These are phyloP conservation scores for Sinosuthora webbiana DNA, from an alignment of 2,113 vertebrate genomes.

Conservation along the genomic window DNA sequence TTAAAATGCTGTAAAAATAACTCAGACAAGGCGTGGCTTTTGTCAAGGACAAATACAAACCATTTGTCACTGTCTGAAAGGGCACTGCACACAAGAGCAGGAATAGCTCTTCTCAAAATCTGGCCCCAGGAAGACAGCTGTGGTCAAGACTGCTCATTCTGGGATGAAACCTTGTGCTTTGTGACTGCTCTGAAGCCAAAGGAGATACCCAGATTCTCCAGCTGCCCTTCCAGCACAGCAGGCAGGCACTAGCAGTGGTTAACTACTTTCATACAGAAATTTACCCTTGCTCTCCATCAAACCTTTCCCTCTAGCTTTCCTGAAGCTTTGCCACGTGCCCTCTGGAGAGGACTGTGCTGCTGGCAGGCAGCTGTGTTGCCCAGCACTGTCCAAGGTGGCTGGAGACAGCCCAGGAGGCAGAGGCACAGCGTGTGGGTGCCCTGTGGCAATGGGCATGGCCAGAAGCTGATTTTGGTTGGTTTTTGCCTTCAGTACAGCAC, in stretches of 20 bases:
- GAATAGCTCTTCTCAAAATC: neutral
- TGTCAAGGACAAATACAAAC: neutral
- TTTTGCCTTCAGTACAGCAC: neutral
- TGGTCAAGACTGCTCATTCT: neutral
- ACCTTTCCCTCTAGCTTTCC: neutral
- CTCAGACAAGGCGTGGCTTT: neutral
- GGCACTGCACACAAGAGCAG: neutral
- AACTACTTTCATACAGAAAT: neutral
- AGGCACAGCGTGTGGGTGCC: rapidly evolving
- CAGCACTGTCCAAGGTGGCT: neutral
- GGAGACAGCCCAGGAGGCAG: neutral
- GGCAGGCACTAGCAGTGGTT: neutral
- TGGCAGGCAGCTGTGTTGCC: neutral
- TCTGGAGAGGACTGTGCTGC: neutral
- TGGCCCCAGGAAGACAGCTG: neutral
- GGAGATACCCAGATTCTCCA: neutral
- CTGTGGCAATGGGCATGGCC: neutral
- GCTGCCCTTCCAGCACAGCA: neutral
- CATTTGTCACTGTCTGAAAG: neutral
- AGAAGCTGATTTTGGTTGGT: neutral
- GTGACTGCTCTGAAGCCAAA: neutral
- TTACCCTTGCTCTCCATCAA: neutral
- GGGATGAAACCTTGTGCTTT: neutral
- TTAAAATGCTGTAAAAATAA: neutral
- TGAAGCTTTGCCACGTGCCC: neutral